Conservation (phyloP, 2,797 vertebrate species). For the Ibycter americanus region DNA sequence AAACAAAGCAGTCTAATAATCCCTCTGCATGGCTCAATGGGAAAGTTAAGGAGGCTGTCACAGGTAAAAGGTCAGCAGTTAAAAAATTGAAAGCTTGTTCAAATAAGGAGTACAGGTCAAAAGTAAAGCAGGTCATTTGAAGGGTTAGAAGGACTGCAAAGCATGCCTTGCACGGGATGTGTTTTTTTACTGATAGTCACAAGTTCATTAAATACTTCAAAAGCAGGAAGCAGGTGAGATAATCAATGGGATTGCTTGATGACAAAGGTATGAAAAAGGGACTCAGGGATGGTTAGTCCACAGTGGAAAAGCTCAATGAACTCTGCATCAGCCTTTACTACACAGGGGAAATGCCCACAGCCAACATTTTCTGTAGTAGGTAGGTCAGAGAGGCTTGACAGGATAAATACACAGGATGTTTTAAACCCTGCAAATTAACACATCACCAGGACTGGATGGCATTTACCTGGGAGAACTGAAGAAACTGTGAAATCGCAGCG, state of each 20-base stretch:
- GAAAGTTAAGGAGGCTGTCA: conserved; percentile 18
- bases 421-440: neutral
- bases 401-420: neutral
- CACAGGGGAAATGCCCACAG: accelerated
- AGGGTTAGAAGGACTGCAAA: neutral
- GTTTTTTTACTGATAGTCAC: neutral
- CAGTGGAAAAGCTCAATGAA: neutral
- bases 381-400: neutral
- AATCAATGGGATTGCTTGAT: neutral
- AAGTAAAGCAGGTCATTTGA: neutral
- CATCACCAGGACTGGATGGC: neutral
- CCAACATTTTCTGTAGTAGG: neutral
- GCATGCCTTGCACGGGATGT: accelerated
- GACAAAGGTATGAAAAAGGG: neutral
- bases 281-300: neutral
- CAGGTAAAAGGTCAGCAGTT: neutral
- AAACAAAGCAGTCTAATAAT: conserved; percentile 26
- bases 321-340: neutral
- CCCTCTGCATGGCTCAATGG: neutral
- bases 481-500: neutral
- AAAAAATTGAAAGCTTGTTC: neutral
- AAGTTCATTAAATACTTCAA: neutral
- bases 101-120: neutral
- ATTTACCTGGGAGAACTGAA: neutral
- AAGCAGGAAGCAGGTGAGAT: neutral